Base-by-base conservation (phyloP, 1,140 invertebrate species). In the Tetramorium simillimum region DNA sequence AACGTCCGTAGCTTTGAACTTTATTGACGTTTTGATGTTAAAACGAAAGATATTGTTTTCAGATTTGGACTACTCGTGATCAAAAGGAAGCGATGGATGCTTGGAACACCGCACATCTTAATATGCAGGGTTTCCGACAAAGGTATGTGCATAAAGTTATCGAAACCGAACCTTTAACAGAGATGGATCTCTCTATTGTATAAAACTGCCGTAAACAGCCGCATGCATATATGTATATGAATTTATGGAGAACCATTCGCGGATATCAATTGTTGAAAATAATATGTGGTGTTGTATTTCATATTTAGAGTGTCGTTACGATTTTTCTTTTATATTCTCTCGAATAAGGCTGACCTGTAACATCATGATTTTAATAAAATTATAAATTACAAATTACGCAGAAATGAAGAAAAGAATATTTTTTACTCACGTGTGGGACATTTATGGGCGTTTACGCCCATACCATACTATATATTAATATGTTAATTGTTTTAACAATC, bases 121-220 rank as follows among this genome's bases (percentile, higher is more conserved):
- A 69, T 69, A 69, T 28, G 63, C 37, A 56, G 12, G 16, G 49
- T 53, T 80, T 67, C 33, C 53, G 43, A 81, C 21, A 81, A 81
- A 56, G 21, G 37, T 58, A 70, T 28, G 62, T 69, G 46, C n/a
- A 43, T 70, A 14, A 81, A 65, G 24, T 70, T 56, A 56, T 70
- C 16, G 4, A 81, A 43, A 70, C 12, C 33, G 7, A n/a, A 69
- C 10, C 65, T 81, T 81, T 70, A 28, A 63, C 5, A 65, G 24
- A 28, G 49, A 40, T n/a, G 1, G 14, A 60, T 18, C 18, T 46
- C 46, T 46, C 46, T n/a, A 37, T 63, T 24, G 40, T 12, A 62
- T 70, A 70, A 69, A 69, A 16, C 10, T 58, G 0, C 10, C 0
- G 51, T 69, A 53, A 69, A 81, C 16, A 12, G 56, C 4, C 24